Evolutionary conservation across 2,797 vertebrate species (phyloP), one percentile per base, ranked within the genome.

Genomic region (Sternarchorhynchus goeldii): DNA sequence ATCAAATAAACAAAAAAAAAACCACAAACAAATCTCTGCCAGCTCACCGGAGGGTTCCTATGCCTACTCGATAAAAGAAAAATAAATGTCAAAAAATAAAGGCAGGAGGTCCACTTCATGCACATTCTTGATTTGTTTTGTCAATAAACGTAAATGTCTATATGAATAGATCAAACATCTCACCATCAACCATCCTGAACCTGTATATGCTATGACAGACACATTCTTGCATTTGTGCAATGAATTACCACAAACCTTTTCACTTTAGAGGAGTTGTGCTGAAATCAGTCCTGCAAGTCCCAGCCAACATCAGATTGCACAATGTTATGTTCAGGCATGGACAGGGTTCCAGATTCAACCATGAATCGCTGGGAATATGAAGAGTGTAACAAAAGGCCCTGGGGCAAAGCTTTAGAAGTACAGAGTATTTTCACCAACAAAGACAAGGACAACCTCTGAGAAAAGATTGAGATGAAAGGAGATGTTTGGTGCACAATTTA

Each of bases 1-100:
- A 73, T 65, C 18, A 58, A 21, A 65, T 58, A 78, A 78, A 78
- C 50, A 21, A 65, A 69, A 58, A 55, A 72, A 58, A 50, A 12
- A 50, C 25, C 29, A 78, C 21, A 78, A 73, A 78, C 32, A 78
- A 65, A 72, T 72, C 59, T 65, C 1, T 55, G 21, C 66, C 25
- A 64, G 16, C 68, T 73, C 17, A 65, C 21, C 21, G 65, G 16
- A 55, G 29, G 10, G 21, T 41, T 65, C 34, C 34, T 20, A 16
- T 45, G 31, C 1, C 18, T 66, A 20, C 25, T 59, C 34, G 32
- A 41, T 57, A 10, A 65, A 56, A 16, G 2, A 2, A 75, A 65
- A 67, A 12, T 18, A 60, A 68, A 62, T 68, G 39, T 62, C 75
- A 76, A 68, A 69, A 5, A 56, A 50, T 14, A 29, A 6, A 56